Evolutionary conservation across 2,113 vertebrate genomes (phyloP), one percentile per base, ranked within the genome.

Genomic region (Gasterosteus aculeatus): DNA sequence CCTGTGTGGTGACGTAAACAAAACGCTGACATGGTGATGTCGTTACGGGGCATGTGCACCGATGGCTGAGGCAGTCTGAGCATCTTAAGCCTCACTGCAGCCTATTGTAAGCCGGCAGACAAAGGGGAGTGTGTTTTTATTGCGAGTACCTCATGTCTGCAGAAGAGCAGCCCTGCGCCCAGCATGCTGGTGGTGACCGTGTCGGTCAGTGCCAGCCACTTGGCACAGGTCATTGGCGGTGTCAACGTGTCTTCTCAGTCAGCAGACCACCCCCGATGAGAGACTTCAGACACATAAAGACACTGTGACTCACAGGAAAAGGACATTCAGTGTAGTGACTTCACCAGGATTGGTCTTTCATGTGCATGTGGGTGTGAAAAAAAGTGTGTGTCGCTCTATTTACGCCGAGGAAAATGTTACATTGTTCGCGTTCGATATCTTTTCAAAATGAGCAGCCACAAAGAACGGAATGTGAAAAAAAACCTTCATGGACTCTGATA

Each of bases 181-280:
- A 33, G 75, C 42, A n/a, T 16, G 19, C 53, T 33, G 41, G 42
- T 82, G 33, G 67, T 74, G 78, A 68, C 70, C 68, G 86, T 86
- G 66, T 85, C 77, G 72, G 79, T 85, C 76, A 35, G 87, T 89
- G 85, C 88, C 85, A 86, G 83, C 75, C 81, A 78, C 69, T 76
- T 57, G 3, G 69, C 74, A 8, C 56, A 69, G 86, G 85, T 86
- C 64, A 51, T 35, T 19, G 35, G 44, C 49, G 44, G 64, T 67
- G 64, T 51, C 67, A 68, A 69, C 22, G 3, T 75, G 80, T 51
- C 10, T 19, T 72, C 77, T 60, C 19, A 2, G 68, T 77, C 65
- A 77, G 70, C 77, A 66, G 85, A 90, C 80, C 85, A 83, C 75
- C 82, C 68, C 39, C 12, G 73, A 80, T 77, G 51, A 85, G 75